Base-by-base conservation (phyloP, 2,797 vertebrate species). In the Acanthornis magna region DNA sequence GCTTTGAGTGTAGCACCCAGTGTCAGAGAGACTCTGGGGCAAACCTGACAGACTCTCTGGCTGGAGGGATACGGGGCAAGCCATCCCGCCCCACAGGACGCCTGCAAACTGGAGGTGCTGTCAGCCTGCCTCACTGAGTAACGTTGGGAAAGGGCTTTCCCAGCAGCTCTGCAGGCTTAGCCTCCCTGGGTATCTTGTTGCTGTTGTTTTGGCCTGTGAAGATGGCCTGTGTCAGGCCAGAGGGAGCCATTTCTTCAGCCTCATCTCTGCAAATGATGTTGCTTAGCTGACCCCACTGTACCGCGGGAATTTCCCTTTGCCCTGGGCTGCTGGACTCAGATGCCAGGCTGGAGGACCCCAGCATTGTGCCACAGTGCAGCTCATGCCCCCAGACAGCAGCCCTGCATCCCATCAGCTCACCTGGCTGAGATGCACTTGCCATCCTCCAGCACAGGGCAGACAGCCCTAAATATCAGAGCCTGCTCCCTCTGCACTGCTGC, bases 221-320 rank as follows among this genome's bases (percentile, higher is more conserved):
- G 30, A 22, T 81, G 45, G 62, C 45, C 29, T 45, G 14, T 36
- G 66, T 50, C 45, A 73, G 58, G 23, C 32, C 50, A 74, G 20
- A 54, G 53, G 21, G 34, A 86, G 57, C 17, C 45, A 5, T 75
- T 77, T 60, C 73, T 68, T 85, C 75, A 82, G 13, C 48, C 14
- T 71, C 1, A 0, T 30, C 74, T 58, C 40, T 26, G 3, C n/a
- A 50, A 75, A 70, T 6, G 25, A 17, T 48, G 11, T 34, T 19
- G 0, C 10, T 62, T 40, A 51, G 19, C 45, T 66, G 76, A 43
- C 27, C 36, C 11, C 0, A 0, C 30, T 55, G 26, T 27, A 25
- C 53, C 38, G 32, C 18, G 25, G 19, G 13, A 42, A 58, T 54
- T 88, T 48, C 40, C 30, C 50, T 82, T 57, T 9, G 5, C 15